phyloP scores from a whole-genome alignment of 2,797 vertebrate genomes.

The Catharus ustulatus region DNA sequence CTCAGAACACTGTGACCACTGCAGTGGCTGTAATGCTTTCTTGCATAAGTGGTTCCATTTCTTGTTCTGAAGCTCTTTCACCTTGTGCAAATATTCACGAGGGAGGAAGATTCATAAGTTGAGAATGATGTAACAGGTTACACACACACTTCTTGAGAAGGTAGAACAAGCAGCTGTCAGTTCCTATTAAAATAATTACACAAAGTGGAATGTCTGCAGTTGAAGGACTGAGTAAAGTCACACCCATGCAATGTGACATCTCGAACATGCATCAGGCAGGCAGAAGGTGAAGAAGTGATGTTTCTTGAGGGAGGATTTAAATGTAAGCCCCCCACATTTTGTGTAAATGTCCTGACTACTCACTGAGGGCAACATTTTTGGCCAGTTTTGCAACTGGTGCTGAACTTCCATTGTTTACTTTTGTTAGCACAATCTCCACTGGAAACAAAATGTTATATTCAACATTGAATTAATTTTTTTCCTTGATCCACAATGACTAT shows the following conservation, averaged over 20 bases:
- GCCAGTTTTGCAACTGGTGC: background rate
- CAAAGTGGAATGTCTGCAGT: background rate
- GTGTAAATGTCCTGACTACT: background rate
- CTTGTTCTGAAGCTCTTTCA: background rate
- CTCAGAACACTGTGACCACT: background rate
- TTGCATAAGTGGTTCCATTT: background rate
- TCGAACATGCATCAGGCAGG: background rate
- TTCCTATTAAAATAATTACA: background rate
- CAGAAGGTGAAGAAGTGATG: background rate
- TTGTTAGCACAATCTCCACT: background rate
- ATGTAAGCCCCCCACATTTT: background rate
- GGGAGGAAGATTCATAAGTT: background rate
- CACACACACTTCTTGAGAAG: background rate
- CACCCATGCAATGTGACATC: background rate
- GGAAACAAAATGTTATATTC: background rate
- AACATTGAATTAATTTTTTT: background rate
- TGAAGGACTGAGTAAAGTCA: background rate
- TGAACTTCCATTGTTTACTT: background rate
- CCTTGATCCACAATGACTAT: background rate
- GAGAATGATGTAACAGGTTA: background rate
- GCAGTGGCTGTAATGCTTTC: background rate
- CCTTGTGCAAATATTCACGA: background rate
- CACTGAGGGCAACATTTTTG: background rate
- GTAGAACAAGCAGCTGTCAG: background rate
- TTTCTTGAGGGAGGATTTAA: background rate